These are phyloP conservation scores for Phrynosoma platyrhinos DNA, from an alignment of 2,113 vertebrate species.

Conservation along the genomic window DNA sequence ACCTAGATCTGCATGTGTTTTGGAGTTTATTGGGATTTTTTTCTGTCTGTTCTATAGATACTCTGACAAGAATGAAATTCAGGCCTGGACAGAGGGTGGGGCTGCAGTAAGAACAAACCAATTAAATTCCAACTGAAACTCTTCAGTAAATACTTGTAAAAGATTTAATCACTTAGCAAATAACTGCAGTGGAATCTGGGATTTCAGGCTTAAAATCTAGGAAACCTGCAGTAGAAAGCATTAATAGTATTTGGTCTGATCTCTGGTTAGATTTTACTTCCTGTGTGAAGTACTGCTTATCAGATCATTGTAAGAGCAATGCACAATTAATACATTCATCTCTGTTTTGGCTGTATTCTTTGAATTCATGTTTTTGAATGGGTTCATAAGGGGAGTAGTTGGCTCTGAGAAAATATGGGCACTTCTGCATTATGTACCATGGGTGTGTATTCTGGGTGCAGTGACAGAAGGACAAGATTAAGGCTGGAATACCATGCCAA, in stretches of 20 bases:
- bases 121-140: too few species aligned
- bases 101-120: too few species aligned
- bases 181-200: neutral
- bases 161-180: neutral
- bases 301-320: neutral
- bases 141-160: neutral
- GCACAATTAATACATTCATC: neutral
- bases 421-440: neutral
- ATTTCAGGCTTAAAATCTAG: neutral
- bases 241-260: neutral
- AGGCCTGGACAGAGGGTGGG: too few species aligned
- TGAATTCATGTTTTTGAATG: neutral
- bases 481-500: neutral
- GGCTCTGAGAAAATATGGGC: neutral
- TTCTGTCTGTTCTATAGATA: too few species aligned
- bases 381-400: neutral
- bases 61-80: too few species aligned
- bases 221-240: neutral
- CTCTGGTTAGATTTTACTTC: neutral
- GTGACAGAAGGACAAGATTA: too few species aligned
- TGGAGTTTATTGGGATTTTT: too few species aligned
- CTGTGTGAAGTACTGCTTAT: neutral
- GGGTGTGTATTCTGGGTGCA: too few species aligned
- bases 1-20: too few species aligned
- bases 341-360: neutral